phyloP scores from a whole-genome alignment of 2,113 vertebrate genomes.

The Ameiurus melas region DNA sequence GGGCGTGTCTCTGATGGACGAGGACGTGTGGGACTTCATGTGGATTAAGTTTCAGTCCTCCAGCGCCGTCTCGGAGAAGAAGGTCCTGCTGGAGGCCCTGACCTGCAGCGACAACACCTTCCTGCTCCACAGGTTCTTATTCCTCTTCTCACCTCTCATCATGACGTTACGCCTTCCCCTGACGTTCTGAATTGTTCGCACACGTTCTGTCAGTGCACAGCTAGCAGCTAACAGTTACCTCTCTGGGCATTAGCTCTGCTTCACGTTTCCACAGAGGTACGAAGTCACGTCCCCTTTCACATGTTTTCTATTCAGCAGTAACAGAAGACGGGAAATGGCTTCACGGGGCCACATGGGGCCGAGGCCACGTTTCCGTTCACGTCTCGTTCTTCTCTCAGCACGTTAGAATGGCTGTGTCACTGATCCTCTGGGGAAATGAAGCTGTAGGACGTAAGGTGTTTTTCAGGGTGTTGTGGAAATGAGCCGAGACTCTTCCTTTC shows the following conservation, averaged over 20 bases:
- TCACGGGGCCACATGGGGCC: too few relatives aligned
- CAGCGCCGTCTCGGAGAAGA: constrained; percentile 89
- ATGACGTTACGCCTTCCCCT: neutral
- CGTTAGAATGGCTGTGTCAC: neutral
- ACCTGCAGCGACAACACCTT: constrained; percentile 94
- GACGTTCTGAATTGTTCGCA: neutral
- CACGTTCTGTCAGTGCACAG: neutral
- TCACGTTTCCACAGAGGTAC: neutral
- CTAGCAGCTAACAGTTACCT: neutral
- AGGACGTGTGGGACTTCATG: constrained; percentile 98
- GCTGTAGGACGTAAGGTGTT: neutral
- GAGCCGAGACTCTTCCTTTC: neutral
- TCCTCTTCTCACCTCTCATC: neutral
- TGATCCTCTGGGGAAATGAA: neutral
- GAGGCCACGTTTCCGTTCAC: neutral
- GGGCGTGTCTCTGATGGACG: constrained; percentile 93
- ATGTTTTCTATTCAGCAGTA: neutral
- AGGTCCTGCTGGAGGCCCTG: constrained; percentile 93
- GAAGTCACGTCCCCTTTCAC: neutral
- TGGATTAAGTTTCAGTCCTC: constrained; percentile 99
- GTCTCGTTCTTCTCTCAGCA: neutral
- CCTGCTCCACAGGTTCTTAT: constrained; percentile 83
- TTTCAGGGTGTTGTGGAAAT: neutral
- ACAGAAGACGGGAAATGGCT: too few relatives aligned
- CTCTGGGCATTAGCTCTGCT: neutral